Evolutionary conservation across 2,797 vertebrate genomes (phyloP).

Genomic region (Bufotes viridis): DNA sequence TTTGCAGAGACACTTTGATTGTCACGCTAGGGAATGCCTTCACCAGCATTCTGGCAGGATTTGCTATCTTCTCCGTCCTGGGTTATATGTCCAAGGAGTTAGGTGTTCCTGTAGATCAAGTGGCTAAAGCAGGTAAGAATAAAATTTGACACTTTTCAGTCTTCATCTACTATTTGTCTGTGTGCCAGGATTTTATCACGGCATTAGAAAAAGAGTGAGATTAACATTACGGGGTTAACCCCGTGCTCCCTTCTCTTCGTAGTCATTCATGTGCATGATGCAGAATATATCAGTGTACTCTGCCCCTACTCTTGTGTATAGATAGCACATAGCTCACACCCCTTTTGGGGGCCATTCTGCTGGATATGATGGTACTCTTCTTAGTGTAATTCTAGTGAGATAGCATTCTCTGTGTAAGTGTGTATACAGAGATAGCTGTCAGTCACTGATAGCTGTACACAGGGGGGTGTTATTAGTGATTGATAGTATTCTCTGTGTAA

Average conservation of each 20-base stretch:
- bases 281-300: too few relatives aligned
- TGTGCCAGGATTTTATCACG: not conserved
- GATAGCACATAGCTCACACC: too few relatives aligned
- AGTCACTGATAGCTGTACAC: too few relatives aligned
- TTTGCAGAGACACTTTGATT: conserved; percentile 80
- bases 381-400: too few relatives aligned
- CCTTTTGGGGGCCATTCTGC: too few relatives aligned
- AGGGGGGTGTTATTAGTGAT: too few relatives aligned
- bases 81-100: conserved; percentile 84
- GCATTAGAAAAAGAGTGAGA: not conserved
- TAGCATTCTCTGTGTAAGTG: too few relatives aligned
- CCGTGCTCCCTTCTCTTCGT: not conserved
- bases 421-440: too few relatives aligned
- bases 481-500: too few relatives aligned
- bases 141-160: not conserved
- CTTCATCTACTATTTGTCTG: not conserved
- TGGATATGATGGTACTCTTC: too few relatives aligned
- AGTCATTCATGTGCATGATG: not conserved
- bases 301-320: too few relatives aligned
- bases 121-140: conserved; percentile 81
- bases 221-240: not conserved
- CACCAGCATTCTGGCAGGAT: conserved; percentile 82
- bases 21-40: conserved; percentile 81
- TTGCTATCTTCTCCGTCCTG: conserved; percentile 82
- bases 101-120: conserved; percentile 80